Base-by-base conservation (phyloP, 2,113 vertebrate species). In the Sprattus sprattus region DNA sequence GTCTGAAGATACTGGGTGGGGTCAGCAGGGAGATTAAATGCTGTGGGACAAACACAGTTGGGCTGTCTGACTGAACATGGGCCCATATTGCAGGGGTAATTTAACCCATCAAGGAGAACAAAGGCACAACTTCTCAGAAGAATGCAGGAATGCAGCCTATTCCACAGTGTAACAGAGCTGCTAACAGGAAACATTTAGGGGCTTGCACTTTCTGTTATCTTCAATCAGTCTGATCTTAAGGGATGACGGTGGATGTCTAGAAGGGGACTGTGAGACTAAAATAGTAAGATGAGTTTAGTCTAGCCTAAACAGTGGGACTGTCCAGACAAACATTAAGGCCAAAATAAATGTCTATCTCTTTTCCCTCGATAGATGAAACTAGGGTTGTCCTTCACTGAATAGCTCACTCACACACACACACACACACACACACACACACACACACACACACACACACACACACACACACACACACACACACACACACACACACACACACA, bases 71-170 rank as follows among this genome's bases (percentile, higher is more conserved):
- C 71, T 39, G 71, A 78, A 78, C 32, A 39, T 13, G 13, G 32
- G 71, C 71, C 71, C 71, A 78, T 28, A 78, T 39, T 78, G 71
- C 71, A 78, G 71, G 71, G 71, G 71, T 78, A 78, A 78, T 78
- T 78, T 78, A 28, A 78, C 71, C 71, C 28, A 15, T 11, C 28
- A 44, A 4, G 13, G 11, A 32, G 71, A 78, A 78, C 71, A 78
- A 78, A 78, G 71, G 28, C 25, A 13, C 15, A 78, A 78, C 71
- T 32, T 78, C 71, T 78, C 71, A 5, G 71, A 78, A 78, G 28
- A 78, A 78, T 5, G 28, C 28, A 78, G 71, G 71, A 78, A 78
- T 78, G 71, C 28, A 78, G 71, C 3, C 71, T 11, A 32, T 28
- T 78, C 71, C 71, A 16, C 71, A 18, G 71, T 44, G 71, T 28